phyloP scores from a whole-genome alignment of 2,888 invertebrate species.

The Archips xylosteana region DNA sequence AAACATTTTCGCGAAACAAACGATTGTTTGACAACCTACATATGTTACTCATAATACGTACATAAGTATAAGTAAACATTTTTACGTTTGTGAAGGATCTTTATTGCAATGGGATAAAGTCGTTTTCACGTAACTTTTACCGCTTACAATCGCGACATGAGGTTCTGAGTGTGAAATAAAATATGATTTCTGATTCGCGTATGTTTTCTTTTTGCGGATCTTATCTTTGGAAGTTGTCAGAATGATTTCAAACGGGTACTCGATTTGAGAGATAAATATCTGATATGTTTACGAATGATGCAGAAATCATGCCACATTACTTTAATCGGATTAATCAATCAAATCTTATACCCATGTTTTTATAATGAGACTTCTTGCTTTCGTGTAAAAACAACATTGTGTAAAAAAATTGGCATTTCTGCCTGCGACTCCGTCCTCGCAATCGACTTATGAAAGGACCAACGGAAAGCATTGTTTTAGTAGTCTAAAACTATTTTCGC shows the following conservation, averaged over 20 bases:
- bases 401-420: no score
- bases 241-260: conserved; percentile 25
- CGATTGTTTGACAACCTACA: conserved; percentile 24
- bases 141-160: background rate
- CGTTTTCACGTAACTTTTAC: background rate
- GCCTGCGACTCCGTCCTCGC: no score
- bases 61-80: background rate
- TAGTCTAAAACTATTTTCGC: no score
- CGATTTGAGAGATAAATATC: conserved; percentile 22
- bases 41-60: background rate
- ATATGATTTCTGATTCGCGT: conserved; percentile 20
- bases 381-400: conserved; percentile 11
- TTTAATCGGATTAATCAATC: conserved; percentile 37
- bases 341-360: conserved; percentile 38
- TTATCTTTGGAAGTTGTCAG: conserved; percentile 21
- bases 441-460: no score
- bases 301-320: conserved; percentile 20
- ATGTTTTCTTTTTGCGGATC: conserved; percentile 16
- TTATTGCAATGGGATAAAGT: background rate
- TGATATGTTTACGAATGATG: conserved; percentile 14
- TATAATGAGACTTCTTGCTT: conserved; percentile 29
- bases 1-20: conserved; percentile 15
- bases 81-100: background rate
- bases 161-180: conserved; percentile 13
- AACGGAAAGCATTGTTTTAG: no score